Base-by-base conservation (phyloP, 2,113 vertebrate genomes). In the Hystrix brachyura region DNA sequence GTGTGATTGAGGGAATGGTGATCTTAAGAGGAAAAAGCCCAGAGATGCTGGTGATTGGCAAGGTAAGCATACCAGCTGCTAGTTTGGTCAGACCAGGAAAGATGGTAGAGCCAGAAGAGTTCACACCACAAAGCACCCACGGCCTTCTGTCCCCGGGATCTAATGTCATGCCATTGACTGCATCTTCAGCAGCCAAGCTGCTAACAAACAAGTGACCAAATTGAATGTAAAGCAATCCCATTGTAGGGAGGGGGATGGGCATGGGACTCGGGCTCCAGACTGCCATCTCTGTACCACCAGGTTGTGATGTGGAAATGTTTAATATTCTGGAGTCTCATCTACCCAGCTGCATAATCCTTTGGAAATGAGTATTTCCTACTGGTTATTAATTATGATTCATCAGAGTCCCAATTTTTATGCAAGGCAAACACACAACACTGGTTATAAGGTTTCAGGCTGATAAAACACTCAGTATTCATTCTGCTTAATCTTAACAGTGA, bases 351-450 rank as follows among this genome's bases (percentile, higher is more conserved):
- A n/a, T 32, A 57, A 76, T 14, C 53, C 82, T 46, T 78, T 51
- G 53, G 53, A 95, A 53, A 60, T 46, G 57, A 89, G 62, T 21
- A 34, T 85, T 90, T 90, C 69, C 59, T 79, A 84, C 76, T 87
- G 21, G 17, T 83, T 74, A 62, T 55, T 94, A 23, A 81, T 34
- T 29, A 13, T 43, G 59, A 57, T 48, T 90, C 84, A 90, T 38
- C 74, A 59, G 60, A 84, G 76, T 87, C 15, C 17, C 23, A 80
- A 57, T 81, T n/a, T 89, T 87, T 65, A 74, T 15, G 32, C n/a
- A 94, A 92, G 69, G 21, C 67, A 93, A 90, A 65, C 60, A n/a
- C 55, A 43, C 18, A 43, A 67, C 25, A 59, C 59, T n/a, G 79
- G 51, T 32, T 79, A 76, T 34, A 81, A 65, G 71, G 67, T 55